Conservation (phyloP, 2,888 invertebrate genomes). For the Ptilodon capucinus region DNA sequence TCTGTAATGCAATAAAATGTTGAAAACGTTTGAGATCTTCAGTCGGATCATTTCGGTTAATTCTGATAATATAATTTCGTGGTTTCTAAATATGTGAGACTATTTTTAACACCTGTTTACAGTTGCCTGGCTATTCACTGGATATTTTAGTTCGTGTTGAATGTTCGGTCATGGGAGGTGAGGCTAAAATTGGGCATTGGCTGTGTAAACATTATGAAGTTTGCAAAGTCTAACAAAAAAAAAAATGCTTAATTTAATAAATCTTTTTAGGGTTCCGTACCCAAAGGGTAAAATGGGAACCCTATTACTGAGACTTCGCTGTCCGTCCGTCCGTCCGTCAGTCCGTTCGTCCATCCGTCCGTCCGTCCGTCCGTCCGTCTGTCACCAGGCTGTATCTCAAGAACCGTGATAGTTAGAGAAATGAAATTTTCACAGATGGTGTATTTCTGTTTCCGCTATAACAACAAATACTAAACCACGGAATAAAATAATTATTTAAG, state of each 20-base stretch:
- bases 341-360: too few species aligned
- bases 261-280: too few species aligned
- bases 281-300: too few species aligned
- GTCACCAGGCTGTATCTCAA: too few species aligned
- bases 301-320: too few species aligned
- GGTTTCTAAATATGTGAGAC: constrained; percentile 4
- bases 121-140: constrained; percentile 2
- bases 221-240: neutral
- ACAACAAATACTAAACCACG: too few species aligned
- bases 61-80: constrained; percentile 3
- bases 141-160: constrained; percentile 1
- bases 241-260: neutral
- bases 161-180: constrained; percentile 12
- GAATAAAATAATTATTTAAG: too few species aligned
- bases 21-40: neutral
- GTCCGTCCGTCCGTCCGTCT: too few species aligned
- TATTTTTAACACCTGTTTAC: constrained; percentile 31
- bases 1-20: neutral
- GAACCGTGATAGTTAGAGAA: too few species aligned
- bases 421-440: too few species aligned
- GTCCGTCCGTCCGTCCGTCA: too few species aligned
- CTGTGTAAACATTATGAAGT: neutral
- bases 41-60: neutral
- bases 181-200: neutral
- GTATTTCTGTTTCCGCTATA: too few species aligned